phyloP scores from a whole-genome alignment of 2,113 vertebrate genomes.

The Phyllostomus hastatus region DNA sequence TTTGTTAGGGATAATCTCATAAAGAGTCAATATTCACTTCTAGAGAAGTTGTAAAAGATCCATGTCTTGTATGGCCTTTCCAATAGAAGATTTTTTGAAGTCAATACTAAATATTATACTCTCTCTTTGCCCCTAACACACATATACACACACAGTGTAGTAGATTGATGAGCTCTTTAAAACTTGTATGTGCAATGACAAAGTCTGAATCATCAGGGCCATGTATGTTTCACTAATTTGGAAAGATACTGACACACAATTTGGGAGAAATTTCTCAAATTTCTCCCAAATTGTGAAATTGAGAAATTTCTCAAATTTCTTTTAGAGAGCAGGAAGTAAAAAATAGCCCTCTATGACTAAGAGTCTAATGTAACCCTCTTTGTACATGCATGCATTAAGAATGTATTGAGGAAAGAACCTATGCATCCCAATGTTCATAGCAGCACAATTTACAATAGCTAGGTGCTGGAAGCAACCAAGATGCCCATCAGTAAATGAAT shows the following conservation, averaged over 20 bases:
- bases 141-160: background rate
- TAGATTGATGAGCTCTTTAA: background rate
- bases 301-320: slow-evolving; percentile 5
- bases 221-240: background rate
- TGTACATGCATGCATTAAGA: background rate
- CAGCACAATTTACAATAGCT: too few relatives aligned
- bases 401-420: background rate
- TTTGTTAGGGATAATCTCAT: background rate
- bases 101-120: background rate
- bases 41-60: background rate
- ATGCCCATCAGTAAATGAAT: too few relatives aligned
- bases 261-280: too few relatives aligned
- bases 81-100: background rate
- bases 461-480: too few relatives aligned
- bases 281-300: too few relatives aligned
- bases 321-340: background rate
- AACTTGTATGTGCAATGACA: background rate
- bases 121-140: background rate
- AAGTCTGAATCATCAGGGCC: background rate
- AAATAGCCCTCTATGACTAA: background rate
- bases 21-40: background rate
- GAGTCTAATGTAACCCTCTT: background rate
- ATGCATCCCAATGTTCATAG: too few relatives aligned
- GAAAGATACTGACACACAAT: background rate
- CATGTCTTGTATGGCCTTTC: background rate